Evolutionary conservation across 2,113 vertebrate species (phyloP).

Genomic region (Chroicocephalus ridibundus): DNA sequence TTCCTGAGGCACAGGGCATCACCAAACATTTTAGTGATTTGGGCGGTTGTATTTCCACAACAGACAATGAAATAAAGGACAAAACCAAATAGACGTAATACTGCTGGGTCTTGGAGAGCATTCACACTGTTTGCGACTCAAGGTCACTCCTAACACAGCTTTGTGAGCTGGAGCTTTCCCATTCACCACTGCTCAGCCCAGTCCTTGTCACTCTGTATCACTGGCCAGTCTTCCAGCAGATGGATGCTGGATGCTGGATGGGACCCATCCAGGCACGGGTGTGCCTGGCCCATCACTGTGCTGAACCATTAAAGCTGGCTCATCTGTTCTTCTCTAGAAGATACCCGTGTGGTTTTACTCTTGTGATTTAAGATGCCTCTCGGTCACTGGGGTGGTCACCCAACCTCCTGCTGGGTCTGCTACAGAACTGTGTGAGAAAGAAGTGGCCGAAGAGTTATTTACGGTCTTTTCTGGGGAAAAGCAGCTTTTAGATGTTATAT

Average conservation of each 20-base stretch:
- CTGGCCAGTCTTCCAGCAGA: not conserved
- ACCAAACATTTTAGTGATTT: not conserved
- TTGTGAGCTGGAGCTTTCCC: not conserved
- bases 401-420: not conserved
- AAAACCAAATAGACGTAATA: not conserved
- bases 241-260: not conserved
- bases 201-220: not conserved
- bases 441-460: not conserved
- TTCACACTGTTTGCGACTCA: not conserved
- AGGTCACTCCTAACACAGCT: not conserved
- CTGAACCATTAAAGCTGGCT: not conserved
- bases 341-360: not conserved
- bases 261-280: not conserved
- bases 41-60: rapidly evolving
- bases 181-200: not conserved
- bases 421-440: not conserved
- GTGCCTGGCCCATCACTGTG: not conserved
- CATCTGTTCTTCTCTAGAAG: not conserved
- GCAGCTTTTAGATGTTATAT: not conserved
- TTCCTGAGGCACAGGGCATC: not conserved
- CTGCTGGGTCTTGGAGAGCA: not conserved
- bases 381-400: not conserved
- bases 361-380: not conserved
- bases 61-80: not conserved
- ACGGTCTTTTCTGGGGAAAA: not conserved